Conservation (phyloP, 2,113 vertebrate genomes). For the Saguinus midas region DNA sequence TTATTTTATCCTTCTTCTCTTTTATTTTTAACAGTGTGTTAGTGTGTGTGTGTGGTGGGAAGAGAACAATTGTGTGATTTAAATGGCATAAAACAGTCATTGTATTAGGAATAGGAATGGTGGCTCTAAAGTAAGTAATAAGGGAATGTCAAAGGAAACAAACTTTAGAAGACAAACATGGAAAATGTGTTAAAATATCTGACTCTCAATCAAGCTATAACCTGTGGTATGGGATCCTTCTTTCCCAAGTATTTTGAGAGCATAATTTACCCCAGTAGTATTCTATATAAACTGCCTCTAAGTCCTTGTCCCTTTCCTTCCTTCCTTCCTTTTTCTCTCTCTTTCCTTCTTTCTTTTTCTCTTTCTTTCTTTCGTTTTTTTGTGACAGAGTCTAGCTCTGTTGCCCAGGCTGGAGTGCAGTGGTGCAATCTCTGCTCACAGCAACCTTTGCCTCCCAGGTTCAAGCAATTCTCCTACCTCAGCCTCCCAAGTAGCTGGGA, state of each 20-base stretch:
- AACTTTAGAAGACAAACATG: not conserved
- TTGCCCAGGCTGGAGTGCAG: no score
- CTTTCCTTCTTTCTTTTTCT: no score
- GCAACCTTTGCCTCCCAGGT: no score
- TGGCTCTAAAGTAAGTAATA: not conserved
- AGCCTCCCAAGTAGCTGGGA: no score
- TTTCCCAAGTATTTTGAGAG: not conserved
- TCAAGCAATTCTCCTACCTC: no score
- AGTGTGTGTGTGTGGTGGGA: not conserved
- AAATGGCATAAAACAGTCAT: not conserved
- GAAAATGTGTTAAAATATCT: not conserved
- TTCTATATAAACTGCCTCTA: constrained; percentile 10
- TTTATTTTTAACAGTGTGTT: not conserved
- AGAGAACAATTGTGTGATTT: not conserved
- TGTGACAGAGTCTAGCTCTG: no score
- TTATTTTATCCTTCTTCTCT: not conserved
- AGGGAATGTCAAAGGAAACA: not conserved
- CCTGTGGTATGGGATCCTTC: not conserved
- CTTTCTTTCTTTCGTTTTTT: no score
- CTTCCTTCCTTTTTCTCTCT: no score
- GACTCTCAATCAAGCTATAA: not conserved
- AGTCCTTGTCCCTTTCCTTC: not conserved
- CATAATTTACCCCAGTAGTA: not conserved
- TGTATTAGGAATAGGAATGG: not conserved
- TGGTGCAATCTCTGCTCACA: no score